These are phyloP conservation scores for Proctacanthus coquilletti DNA, from an alignment of 1,140 invertebrate genomes.

Conservation along the genomic window DNA sequence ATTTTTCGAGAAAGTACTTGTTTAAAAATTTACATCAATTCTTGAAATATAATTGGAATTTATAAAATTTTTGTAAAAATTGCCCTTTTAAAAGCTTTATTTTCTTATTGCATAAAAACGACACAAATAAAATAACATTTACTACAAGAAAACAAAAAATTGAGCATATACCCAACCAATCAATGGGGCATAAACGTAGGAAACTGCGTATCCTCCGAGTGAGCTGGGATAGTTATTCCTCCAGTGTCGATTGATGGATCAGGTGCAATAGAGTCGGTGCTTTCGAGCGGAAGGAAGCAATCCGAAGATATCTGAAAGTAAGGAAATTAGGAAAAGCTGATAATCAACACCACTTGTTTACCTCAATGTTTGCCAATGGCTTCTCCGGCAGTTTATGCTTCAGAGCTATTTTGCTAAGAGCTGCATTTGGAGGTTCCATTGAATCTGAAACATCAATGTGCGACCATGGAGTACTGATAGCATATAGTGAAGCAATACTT, in stretches of 20 bases:
- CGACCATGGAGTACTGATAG: too few relatives aligned
- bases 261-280: conserved; percentile 27
- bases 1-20: too few relatives aligned
- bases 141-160: neutral
- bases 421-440: conserved; percentile 12
- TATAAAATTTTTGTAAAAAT: too few relatives aligned
- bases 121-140: neutral
- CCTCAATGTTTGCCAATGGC: conserved; percentile 11
- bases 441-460: conserved; percentile 10
- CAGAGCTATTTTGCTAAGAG: conserved; percentile 11
- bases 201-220: conserved; percentile 19
- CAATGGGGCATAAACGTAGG: conserved; percentile 9
- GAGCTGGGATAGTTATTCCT: conserved; percentile 43
- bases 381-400: conserved; percentile 12
- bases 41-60: too few relatives aligned
- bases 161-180: too few relatives aligned
- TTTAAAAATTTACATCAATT: too few relatives aligned
- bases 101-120: too few relatives aligned
- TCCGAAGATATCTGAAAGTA: conserved; percentile 20
- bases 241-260: conserved; percentile 42
- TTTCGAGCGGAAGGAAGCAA: conserved; percentile 34
- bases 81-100: too few relatives aligned
- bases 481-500: too few relatives aligned
- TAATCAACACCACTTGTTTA: neutral
- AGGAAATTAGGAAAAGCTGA: neutral